Conservation (phyloP, 2,888 invertebrate genomes). For the Nomada ruficornis region DNA sequence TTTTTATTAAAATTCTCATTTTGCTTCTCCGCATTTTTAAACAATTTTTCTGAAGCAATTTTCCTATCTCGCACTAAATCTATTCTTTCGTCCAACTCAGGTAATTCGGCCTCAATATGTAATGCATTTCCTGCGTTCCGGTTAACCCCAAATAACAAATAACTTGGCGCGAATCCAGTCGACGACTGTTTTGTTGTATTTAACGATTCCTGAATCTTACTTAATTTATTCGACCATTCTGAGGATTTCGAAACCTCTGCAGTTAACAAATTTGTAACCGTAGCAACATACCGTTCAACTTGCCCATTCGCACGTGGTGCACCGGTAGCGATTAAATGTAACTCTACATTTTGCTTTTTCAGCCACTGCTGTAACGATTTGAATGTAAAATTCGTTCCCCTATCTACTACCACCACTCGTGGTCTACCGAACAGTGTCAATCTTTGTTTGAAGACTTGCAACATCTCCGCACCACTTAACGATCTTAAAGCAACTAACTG, state of each 20-base stretch:
- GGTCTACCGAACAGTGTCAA: constrained; percentile 16
- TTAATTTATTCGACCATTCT: constrained; percentile 18
- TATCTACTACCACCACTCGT: neutral
- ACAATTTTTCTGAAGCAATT: neutral
- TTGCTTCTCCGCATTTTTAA: neutral
- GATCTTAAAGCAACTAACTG: constrained; percentile 13
- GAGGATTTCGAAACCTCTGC: neutral
- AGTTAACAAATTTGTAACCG: neutral
- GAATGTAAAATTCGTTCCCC: constrained; percentile 2
- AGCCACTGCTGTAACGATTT: neutral
- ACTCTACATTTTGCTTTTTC: neutral
- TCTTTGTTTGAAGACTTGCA: neutral
- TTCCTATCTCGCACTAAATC: neutral
- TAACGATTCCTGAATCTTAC: neutral
- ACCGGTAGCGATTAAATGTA: constrained; percentile 2
- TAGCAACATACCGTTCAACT: neutral
- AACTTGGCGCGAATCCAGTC: neutral
- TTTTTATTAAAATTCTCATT: neutral
- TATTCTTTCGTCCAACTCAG: neutral
- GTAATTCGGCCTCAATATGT: neutral
- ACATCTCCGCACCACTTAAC: neutral
- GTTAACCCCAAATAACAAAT: neutral
- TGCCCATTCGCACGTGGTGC: neutral
- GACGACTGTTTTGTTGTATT: constrained; percentile 6
- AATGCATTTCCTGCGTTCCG: neutral